Conservation (phyloP, 2,888 invertebrate genomes). For the Heliothis peltigera region DNA sequence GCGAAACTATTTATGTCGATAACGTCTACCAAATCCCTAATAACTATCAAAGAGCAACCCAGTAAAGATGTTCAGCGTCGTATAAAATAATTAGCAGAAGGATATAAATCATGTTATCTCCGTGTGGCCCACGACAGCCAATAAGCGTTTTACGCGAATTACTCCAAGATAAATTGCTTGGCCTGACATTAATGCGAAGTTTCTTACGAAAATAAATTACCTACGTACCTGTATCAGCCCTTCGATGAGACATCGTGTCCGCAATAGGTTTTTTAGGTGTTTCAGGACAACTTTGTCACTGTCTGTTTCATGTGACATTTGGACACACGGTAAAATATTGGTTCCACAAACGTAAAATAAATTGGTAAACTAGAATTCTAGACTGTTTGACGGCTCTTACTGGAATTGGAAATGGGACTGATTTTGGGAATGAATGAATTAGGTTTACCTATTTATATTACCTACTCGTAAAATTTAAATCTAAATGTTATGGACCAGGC, state of each 20-base stretch:
- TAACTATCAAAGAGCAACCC: slow-evolving; percentile 51
- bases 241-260: slow-evolving; percentile 69
- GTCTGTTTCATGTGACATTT: slow-evolving; percentile 62
- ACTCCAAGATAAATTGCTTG: slow-evolving; percentile 84
- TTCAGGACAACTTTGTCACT: slow-evolving; percentile 71
- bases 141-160: slow-evolving; percentile 86
- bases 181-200: slow-evolving; percentile 83
- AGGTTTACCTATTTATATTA: too few species aligned
- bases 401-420: slow-evolving; percentile 28
- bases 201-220: slow-evolving; percentile 82
- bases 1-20: slow-evolving; percentile 4
- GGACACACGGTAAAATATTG: slow-evolving; percentile 51
- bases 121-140: slow-evolving; percentile 82
- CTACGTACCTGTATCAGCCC: slow-evolving; percentile 76
- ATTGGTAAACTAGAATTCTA: slow-evolving; percentile 14
- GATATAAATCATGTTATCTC: slow-evolving; percentile 79
- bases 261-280: slow-evolving; percentile 65
- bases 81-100: slow-evolving; percentile 74
- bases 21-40: slow-evolving; percentile 22
- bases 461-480: too few species aligned
- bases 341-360: slow-evolving; percentile 45
- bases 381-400: slow-evolving; percentile 15
- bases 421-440: slow-evolving; percentile 10
- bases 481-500: too few species aligned
- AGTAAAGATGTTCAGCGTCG: slow-evolving; percentile 59